Base-by-base conservation (phyloP, 2,113 vertebrate genomes). In the Tautogolabrus adspersus region DNA sequence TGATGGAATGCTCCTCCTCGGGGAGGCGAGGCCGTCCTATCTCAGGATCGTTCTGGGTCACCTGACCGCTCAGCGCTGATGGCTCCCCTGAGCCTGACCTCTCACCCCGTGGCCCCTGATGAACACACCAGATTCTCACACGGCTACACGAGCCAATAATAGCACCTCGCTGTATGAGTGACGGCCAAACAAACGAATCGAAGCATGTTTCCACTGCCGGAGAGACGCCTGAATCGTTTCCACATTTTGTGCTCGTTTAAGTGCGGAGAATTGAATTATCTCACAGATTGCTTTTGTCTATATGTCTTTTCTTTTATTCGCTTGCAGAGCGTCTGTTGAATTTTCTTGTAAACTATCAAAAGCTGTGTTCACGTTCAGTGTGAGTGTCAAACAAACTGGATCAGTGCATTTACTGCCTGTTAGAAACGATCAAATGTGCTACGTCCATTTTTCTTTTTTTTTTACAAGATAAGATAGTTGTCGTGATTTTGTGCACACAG, bases 101-200 rank as follows among this genome's bases (percentile, higher is more conserved):
- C 62, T 90, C 62, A 81, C 89, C 83, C 81, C 30, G 9, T 19
- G 59, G 66, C 85, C 84, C 70, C 85, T 91, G 87, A 91, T 89
- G 89, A 86, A 89, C 84, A 87, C 88, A 89, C 75, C 92, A 92
- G 92, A 91, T 77, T 89, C 87, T 87, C 85, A 84, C 80, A 76
- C 30, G 26, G 66, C 58, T 22, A 52, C 66, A 61, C 40, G 8
- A 44, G 72, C 71, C 81, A 74, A 81, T 79, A 66, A 70, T 8
- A 64, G 66, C 77, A 58, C 69, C 66, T 76, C 7, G 1, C 38
- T 18, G 30, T 37, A 0, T 59, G 57, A 86, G n/a, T 59, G 80
- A 82, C 80, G 46, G 77, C 21, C 2, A 3, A 59, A 46, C 63
- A 40, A 57, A 77, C 73, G 46, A 68, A 75, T 66, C 16, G 0